Conservation (phyloP, 2,113 vertebrate species). For the Urocolius indicus region DNA sequence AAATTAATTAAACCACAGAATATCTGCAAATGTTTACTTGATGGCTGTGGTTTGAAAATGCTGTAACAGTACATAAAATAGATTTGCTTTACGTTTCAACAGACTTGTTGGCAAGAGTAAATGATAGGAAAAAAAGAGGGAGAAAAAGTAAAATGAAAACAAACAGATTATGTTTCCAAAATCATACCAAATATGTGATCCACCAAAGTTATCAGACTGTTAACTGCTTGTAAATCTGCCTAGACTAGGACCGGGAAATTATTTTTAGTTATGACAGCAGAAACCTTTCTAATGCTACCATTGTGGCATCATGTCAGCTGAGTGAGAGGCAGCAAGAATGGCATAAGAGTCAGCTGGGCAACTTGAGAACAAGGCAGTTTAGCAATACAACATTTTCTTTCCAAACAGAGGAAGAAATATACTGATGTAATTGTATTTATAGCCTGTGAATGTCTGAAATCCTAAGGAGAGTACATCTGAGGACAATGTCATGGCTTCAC, state of each 20-base stretch:
- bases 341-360: neutral
- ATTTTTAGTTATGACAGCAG: conserved; percentile 9
- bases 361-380: conserved; percentile 22
- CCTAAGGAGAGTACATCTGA: neutral
- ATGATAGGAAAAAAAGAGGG: neutral
- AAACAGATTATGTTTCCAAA: conserved; percentile 45
- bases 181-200: neutral
- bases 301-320: neutral
- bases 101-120: neutral
- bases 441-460: neutral
- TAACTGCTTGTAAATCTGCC: conserved; percentile 64
- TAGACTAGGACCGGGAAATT: neutral
- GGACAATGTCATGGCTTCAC: neutral
- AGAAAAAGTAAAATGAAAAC: conserved; percentile 6
- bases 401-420: neutral
- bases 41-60: conserved; percentile 39
- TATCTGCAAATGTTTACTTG: conserved; percentile 18
- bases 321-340: neutral
- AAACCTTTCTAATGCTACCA: conserved; percentile 17
- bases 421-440: conserved; percentile 28
- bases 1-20: conserved; percentile 46
- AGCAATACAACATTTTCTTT: neutral
- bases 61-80: neutral
- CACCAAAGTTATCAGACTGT: conserved; percentile 23
- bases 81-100: conserved; percentile 23